Conservation (phyloP, 2,797 vertebrate species). For the Sylvilagus floridanus region DNA sequence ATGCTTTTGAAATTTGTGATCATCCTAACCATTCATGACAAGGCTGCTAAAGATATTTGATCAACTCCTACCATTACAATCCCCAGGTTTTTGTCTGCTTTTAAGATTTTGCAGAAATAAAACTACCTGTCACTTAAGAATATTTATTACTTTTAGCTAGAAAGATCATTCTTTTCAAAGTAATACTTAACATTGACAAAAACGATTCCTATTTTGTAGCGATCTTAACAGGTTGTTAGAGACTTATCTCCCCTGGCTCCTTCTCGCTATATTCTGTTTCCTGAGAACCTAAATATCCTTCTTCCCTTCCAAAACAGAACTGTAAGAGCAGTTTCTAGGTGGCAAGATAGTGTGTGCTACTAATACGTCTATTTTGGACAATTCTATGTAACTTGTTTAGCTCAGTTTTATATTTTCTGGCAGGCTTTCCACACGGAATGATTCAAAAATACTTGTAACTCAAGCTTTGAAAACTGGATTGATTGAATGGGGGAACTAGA, state of each 20-base stretch:
- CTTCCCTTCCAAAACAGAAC: not conserved
- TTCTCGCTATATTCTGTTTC: not conserved
- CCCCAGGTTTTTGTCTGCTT: not conserved
- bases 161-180: not conserved
- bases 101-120: not conserved
- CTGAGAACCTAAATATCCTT: constrained; percentile 7
- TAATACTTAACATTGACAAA: constrained; percentile 25
- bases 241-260: not conserved
- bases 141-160: constrained; percentile 22
- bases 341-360: not conserved
- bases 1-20: constrained; percentile 2
- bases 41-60: constrained; percentile 1
- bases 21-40: not conserved
- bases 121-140: not conserved
- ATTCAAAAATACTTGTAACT: constrained; percentile 4
- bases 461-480: not conserved
- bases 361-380: not conserved
- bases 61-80: not conserved
- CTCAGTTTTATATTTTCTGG: not conserved
- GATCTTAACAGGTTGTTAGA: not conserved
- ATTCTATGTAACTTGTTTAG: not conserved
- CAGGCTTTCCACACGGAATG: not conserved
- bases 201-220: not conserved
- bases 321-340: not conserved
- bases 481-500: not conserved